Conservation (phyloP, 2,888 invertebrate genomes). For the Endomychus coccineus region DNA sequence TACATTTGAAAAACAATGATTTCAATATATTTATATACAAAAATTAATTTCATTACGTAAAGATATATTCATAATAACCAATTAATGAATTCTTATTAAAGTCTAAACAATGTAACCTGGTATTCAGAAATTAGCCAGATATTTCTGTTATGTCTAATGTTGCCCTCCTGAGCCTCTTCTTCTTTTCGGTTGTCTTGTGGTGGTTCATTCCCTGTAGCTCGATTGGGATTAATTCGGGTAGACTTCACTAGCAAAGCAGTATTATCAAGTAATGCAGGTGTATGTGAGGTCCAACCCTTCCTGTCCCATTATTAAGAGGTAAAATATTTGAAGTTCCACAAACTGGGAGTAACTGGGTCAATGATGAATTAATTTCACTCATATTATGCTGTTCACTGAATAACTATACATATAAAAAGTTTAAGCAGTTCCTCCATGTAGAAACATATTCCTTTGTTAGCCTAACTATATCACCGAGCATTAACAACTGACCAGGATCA, state of each 20-base stretch:
- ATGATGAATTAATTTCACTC: slow-evolving; percentile 79
- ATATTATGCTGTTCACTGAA: slow-evolving; percentile 90
- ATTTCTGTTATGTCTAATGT: no score
- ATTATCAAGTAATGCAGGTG: slow-evolving; percentile 38
- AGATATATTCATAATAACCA: no score
- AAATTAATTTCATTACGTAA: no score
- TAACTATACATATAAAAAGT: slow-evolving; percentile 85
- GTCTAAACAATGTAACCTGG: no score
- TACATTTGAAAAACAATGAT: no score
- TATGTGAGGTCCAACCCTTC: slow-evolving; percentile 35
- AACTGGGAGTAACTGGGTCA: slow-evolving; percentile 35
- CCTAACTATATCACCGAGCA: slow-evolving; percentile 86
- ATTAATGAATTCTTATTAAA: no score
- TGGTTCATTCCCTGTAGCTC: slow-evolving; percentile 30
- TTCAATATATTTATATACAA: no score
- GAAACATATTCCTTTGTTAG: slow-evolving; percentile 83
- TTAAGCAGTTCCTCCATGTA: slow-evolving; percentile 80
- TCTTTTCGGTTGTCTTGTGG: no score
- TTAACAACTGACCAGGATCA: slow-evolving; percentile 81
- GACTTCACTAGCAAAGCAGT: slow-evolving; percentile 32
- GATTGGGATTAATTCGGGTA: slow-evolving; percentile 27
- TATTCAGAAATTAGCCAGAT: no score
- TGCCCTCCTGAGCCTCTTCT: slow-evolving; percentile 38
- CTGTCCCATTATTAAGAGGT: slow-evolving; percentile 42
- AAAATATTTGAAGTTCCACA: slow-evolving; percentile 38